Evolutionary conservation across 2,888 invertebrate genomes (phyloP), one percentile per base, ranked within the genome.

Genomic region (Tipula unca): DNA sequence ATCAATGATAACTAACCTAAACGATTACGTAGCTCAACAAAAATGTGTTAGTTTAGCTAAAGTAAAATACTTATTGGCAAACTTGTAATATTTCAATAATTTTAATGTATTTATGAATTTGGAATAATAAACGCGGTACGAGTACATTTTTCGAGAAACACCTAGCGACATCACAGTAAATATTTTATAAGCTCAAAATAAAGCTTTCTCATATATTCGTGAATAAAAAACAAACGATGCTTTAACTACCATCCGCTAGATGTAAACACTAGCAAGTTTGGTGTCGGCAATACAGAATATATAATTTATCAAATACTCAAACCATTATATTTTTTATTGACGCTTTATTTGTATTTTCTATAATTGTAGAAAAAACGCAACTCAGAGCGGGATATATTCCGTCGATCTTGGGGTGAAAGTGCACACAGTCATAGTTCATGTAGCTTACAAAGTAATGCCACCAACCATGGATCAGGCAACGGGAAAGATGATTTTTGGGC

Each of bases 401-500:
- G 96, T 85, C 93, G 95, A 87, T 95, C 95, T 86, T 96, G 96
- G 96, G 95, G 95, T 87, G 95, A 95, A 87, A 95, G 94, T 20
- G 94, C 94, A 54, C 93, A 93, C 87, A 91, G 92, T 87, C 92
- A 94, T 85, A 95, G 96, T 90, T 94, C 94, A 87, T 93, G 93
- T 85, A 89, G 91, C 86, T 88, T 91, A 82, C 90, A 90, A 87
- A 91, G 91, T 87, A 90, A 89, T 88, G 89, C 90, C 87, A 90
- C 91, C 35, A 88, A 90, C 35, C 90, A 89, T 42, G 87, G 88
- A 82, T 89, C 90, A 25, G 88, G 88, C 85, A 89, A 90, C 25
- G 93, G 92, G 88, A 95, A 95, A 90, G 97, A 97, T 91, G 97
- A 97, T 90, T 95, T 98, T 88, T 97, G 97, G 97, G 96, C 96